Evolutionary conservation across 2,888 invertebrate genomes (phyloP), one percentile per base, ranked within the genome.

Genomic region (Chrysopilus asiliformis): DNA sequence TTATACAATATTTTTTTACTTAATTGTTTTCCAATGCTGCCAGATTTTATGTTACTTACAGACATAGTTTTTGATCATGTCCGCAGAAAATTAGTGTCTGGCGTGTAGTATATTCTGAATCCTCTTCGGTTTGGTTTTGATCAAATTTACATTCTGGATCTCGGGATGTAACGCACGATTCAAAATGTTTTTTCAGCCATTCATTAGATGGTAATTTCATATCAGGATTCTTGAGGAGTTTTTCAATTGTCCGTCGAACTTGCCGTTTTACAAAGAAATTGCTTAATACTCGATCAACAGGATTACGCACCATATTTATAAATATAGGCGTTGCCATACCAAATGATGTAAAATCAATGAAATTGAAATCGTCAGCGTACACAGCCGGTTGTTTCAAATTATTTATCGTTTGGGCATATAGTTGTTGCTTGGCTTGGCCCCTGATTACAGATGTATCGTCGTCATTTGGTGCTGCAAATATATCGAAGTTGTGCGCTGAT

Each of bases 201-300:
- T 74, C 71, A 0, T 86, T 82, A 59, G 86, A 82, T 0, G 87
- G 87, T 48, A 87, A 61, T 3, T 83, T 82, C 32, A 83, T 67
- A 53, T 84, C 83, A 1, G 84, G 84, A 64, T 84, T 84, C 22
- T 79, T 80, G 43, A 79, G 72, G 53, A 85, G 85, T 50, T 86
- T 69, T 57, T 85, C 86, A 16, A 87, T 85, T 57, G 86, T 87
- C 60, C 87, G 79, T 87, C 87, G 89, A 1, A 87, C 87, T 1
- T 87, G 85, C 32, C 87, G 67, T 15, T 87, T 80, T 58, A 85
- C 89, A 63, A 87, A 89, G 57, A 86, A 87, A 87, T 87, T 87
- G 5, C 86, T 86, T 53, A 89, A 87, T 9, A 87, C 81, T 28
- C 89, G 70, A 57, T 90, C 90, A 16, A 90, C 78, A 0, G 90